These are phyloP conservation scores for Loripinus fragilis DNA, from an alignment of 2,888 invertebrate genomes.

Conservation along the genomic window DNA sequence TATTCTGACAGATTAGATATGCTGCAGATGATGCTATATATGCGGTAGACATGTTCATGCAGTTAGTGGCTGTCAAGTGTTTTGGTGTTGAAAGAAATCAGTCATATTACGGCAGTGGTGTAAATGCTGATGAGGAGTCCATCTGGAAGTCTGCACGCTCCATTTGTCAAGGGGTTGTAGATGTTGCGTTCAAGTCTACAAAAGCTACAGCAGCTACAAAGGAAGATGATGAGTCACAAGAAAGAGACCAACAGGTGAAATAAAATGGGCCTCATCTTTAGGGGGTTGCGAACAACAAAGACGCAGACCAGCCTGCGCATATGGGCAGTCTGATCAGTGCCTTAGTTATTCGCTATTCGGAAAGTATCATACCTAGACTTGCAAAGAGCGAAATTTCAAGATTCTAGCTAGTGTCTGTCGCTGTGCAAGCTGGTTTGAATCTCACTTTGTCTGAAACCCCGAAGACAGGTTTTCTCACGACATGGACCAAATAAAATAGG, in stretches of 20 bases:
- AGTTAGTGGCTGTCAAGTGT: conserved; percentile 69
- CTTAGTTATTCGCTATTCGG: too few species aligned
- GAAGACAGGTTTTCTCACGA: too few species aligned
- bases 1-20: conserved; percentile 85
- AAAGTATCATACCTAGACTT: too few species aligned
- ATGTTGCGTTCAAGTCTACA: conserved; percentile 37
- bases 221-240: conserved; percentile 14
- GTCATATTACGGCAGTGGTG: conserved; percentile 27
- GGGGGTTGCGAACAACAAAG: too few species aligned
- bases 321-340: too few species aligned
- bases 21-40: conserved; percentile 91
- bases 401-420: too few species aligned
- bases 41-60: conserved; percentile 87
- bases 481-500: too few species aligned
- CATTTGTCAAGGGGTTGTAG: conserved; percentile 65
- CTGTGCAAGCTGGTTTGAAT: too few species aligned
- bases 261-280: background rate
- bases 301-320: too few species aligned
- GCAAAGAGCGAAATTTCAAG: too few species aligned
- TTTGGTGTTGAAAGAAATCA: conserved; percentile 29
- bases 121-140: conserved; percentile 33
- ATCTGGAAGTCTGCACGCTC: conserved; percentile 66
- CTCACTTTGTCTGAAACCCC: too few species aligned
- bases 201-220: background rate
- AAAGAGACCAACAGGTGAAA: background rate